Evolutionary conservation across 2,797 vertebrate species (phyloP).

Genomic region (Smutsia temminckii): DNA sequence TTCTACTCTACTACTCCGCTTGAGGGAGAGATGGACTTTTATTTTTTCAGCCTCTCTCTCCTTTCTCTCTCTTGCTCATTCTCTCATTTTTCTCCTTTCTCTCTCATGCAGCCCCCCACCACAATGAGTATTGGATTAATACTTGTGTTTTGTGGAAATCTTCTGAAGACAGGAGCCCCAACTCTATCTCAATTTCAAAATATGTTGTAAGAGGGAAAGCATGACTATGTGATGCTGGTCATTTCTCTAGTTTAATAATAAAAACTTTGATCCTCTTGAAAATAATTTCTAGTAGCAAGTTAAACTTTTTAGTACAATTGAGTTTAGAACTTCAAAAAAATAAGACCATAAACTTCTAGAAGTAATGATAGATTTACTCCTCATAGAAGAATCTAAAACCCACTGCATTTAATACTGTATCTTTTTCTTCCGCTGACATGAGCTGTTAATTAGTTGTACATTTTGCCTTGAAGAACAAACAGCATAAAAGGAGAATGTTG

Average conservation of each 20-base stretch:
- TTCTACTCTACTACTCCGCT: not conserved
- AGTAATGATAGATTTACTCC: constrained; percentile 40
- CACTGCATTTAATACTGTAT: constrained; percentile 30
- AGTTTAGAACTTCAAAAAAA: constrained; percentile 35
- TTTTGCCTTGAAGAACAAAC: constrained; percentile 76
- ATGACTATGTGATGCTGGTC: not conserved
- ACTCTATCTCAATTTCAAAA: constrained; percentile 10
- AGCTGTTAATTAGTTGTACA: constrained; percentile 79
- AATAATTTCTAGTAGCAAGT: constrained; percentile 15
- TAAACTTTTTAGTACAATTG: constrained; percentile 35
- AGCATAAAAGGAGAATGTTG: constrained; percentile 73
- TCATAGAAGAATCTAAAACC: constrained; percentile 61
- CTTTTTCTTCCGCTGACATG: constrained; percentile 51
- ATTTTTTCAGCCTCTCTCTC: not conserved
- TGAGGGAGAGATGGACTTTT: not conserved
- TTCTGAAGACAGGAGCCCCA: not conserved
- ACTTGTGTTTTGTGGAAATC: not conserved
- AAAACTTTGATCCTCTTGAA: constrained; percentile 9
- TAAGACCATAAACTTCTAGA: constrained; percentile 16
- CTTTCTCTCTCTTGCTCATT: no score
- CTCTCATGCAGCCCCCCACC: not conserved
- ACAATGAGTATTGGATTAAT: not conserved
- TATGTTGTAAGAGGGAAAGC: not conserved
- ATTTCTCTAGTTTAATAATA: not conserved
- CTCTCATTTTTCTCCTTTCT: not conserved